Conservation (phyloP, 1,140 invertebrate genomes). For the Laodelphax striatellus region DNA sequence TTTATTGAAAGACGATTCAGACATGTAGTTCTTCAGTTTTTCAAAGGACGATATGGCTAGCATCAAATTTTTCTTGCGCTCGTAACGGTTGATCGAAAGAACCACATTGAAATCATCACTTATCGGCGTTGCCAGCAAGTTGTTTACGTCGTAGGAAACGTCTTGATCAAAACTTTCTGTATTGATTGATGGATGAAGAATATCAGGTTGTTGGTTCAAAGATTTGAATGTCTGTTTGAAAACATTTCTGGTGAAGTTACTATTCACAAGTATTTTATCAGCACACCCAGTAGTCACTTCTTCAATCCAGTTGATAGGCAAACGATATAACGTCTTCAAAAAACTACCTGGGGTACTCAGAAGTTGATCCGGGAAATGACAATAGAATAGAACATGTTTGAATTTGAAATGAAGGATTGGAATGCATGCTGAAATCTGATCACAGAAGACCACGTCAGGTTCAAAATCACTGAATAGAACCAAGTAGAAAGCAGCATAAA, state of each 20-base stretch:
- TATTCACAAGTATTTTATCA: conserved; percentile 88
- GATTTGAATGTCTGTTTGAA: conserved; percentile 75
- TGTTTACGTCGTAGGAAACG: conserved; percentile 36
- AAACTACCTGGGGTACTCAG: conserved; percentile 52
- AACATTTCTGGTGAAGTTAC: conserved; percentile 75
- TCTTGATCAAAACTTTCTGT: conserved; percentile 59
- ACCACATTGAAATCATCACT: conserved; percentile 51
- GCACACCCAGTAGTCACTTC: conserved; percentile 75
- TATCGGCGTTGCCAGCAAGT: conserved; percentile 31
- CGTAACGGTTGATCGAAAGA: conserved; percentile 94
- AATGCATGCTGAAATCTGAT: conserved; percentile 80
- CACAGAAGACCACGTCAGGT: conserved; percentile 81
- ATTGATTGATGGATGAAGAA: conserved; percentile 92
- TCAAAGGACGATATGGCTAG: conserved; percentile 74
- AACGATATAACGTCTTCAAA: conserved; percentile 71
- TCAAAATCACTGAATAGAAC: conserved; percentile 39
- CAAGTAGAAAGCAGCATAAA: conserved; percentile 59
- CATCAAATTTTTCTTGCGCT: conserved; percentile 88
- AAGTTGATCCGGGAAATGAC: conserved; percentile 94
- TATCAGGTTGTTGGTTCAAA: conserved; percentile 53
- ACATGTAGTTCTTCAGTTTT: conserved; percentile 43
- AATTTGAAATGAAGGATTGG: conserved; percentile 60
- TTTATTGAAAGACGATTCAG: conserved; percentile 41
- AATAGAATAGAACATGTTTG: conserved; percentile 82
- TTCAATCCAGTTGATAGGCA: conserved; percentile 86